Evolutionary conservation across 2,797 vertebrate genomes (phyloP).

Genomic region (Erethizon dorsatum): DNA sequence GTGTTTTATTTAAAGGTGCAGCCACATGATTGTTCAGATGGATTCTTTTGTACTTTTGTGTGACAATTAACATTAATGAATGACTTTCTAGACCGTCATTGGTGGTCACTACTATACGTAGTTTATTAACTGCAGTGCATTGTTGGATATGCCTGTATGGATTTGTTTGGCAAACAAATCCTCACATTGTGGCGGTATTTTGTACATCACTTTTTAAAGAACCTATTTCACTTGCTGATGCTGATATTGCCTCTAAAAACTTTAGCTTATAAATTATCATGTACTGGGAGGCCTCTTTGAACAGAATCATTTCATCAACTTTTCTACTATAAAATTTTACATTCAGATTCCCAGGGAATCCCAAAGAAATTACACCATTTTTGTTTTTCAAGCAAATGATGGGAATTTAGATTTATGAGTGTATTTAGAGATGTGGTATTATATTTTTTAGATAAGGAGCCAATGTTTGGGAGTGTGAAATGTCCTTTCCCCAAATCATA

Average conservation of each 20-base stretch:
- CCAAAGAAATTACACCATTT: background rate
- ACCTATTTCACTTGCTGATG: constrained; percentile 71
- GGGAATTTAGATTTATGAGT: constrained; percentile 29
- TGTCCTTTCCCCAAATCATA: constrained; percentile 59
- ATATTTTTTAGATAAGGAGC: constrained; percentile 15
- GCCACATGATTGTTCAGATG: constrained; percentile 33
- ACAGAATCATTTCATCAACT: constrained; percentile 5
- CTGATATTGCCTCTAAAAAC: constrained; percentile 50
- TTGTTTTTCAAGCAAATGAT: constrained; percentile 48
- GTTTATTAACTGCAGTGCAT: constrained; percentile 84
- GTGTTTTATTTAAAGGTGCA: constrained; percentile 81
- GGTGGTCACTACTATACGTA: constrained; percentile 80
- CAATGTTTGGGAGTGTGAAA: background rate
- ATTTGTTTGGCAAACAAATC: constrained; percentile 83
- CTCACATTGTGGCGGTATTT: constrained; percentile 76
- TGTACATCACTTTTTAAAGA: constrained; percentile 75
- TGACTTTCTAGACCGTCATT: constrained; percentile 75
- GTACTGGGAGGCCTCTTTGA: constrained; percentile 18
- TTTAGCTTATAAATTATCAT: constrained; percentile 38
- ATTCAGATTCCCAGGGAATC: constrained; percentile 15
- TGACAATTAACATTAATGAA: constrained; percentile 78
- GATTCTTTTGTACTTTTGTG: constrained; percentile 82
- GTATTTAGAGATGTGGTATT: background rate
- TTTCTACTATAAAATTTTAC: constrained; percentile 47
- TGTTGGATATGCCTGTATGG: constrained; percentile 80